A percentile compares a stretch with the other conserved stretches of the same genome.
Conservation (phyloP, 2,888 invertebrate species). For the Selenia dentaria region DNA sequence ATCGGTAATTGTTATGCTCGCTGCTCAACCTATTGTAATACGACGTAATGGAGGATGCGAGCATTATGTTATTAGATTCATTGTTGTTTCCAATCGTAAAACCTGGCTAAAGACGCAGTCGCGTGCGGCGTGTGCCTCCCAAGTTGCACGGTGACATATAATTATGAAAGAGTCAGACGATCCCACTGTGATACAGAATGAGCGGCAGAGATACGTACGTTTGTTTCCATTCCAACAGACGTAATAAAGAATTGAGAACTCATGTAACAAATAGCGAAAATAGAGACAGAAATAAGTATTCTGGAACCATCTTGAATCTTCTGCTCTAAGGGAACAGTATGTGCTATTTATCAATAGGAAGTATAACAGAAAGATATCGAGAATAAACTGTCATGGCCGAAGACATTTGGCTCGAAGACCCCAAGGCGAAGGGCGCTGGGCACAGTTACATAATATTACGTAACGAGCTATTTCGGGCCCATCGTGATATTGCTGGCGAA, state of each 20-base stretch:
- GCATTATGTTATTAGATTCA: not conserved
- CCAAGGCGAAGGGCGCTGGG: slow-evolving; percentile 58
- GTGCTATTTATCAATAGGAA: slow-evolving; percentile 34
- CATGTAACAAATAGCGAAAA: slow-evolving; percentile 17
- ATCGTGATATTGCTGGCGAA: slow-evolving; percentile 32
- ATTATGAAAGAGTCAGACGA: too few relatives aligned
- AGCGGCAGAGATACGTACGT: too few relatives aligned
- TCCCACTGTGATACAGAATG: too few relatives aligned
- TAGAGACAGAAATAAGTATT: slow-evolving; percentile 12
- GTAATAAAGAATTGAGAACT: too few relatives aligned
- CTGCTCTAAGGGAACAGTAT: too few relatives aligned
- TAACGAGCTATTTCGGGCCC: slow-evolving; percentile 33
- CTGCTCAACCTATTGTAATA: slow-evolving; percentile 29
- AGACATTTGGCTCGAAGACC: slow-evolving; percentile 50
- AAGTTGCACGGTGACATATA: too few relatives aligned
- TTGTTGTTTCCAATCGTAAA: slow-evolving; percentile 1
- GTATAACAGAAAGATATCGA: slow-evolving; percentile 21
- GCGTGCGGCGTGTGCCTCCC: too few relatives aligned
- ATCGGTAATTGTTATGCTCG: slow-evolving; percentile 38
- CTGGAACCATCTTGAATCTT: slow-evolving; percentile 9
- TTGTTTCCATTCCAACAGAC: too few relatives aligned
- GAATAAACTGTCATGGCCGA: slow-evolving; percentile 38
- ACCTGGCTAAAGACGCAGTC: too few relatives aligned
- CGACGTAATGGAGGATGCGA: slow-evolving; percentile 26
- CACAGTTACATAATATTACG: slow-evolving; percentile 32